Percentiles rank a stretch among this genome's conserved stretches.
Conservation (phyloP, 2,113 vertebrate genomes). For the Phylloscopus trochilus region DNA sequence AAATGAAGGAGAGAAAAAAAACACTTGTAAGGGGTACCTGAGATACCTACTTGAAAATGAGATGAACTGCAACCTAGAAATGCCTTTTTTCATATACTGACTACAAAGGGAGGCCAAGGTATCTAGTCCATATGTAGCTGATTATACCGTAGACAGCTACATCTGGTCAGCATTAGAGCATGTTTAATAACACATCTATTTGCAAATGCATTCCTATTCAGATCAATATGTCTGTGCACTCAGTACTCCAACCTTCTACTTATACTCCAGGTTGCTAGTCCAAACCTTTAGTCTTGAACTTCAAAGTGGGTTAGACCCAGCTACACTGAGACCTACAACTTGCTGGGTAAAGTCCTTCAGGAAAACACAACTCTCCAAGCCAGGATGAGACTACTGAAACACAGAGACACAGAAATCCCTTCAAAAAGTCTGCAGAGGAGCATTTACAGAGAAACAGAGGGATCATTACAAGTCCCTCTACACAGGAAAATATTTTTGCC, state of each 20-base stretch:
- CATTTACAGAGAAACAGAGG: neutral
- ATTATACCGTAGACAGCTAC: neutral
- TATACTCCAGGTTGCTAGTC: neutral
- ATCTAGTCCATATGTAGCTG: conserved; percentile 5
- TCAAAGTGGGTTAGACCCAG: neutral
- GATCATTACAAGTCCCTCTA: neutral
- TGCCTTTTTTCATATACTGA: neutral
- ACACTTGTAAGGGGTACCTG: neutral
- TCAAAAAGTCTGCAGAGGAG: neutral
- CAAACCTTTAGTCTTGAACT: conserved; percentile 20
- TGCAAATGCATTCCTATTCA: conserved; percentile 11
- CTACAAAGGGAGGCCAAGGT: conserved; percentile 35
- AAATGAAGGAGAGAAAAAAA: neutral
- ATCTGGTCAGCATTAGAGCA: neutral
- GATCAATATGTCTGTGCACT: neutral
- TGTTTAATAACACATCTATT: conserved; percentile 49
- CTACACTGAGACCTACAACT: neutral
- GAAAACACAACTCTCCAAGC: neutral
- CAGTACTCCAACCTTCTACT: neutral
- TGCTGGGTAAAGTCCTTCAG: neutral
- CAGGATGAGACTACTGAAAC: neutral
- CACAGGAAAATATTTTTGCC: neutral
- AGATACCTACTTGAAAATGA: neutral
- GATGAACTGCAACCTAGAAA: neutral
- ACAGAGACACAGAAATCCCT: neutral